Evolutionary conservation across 2,888 invertebrate genomes (phyloP).

Genomic region (Polymixis flavicincta): DNA sequence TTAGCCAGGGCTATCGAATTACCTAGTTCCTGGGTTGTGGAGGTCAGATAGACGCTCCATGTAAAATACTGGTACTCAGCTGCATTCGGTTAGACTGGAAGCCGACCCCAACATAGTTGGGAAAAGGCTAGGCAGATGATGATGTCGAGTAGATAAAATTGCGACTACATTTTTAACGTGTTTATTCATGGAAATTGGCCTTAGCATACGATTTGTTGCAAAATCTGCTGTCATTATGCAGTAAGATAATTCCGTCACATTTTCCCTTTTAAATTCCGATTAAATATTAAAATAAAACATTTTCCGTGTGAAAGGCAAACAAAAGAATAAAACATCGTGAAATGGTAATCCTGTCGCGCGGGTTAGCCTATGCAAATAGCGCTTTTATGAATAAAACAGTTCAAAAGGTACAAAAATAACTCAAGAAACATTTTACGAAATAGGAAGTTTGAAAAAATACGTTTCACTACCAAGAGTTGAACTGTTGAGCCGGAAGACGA

Average conservation of each 20-base stretch:
- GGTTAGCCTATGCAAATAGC: conserved; percentile 47
- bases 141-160: no score
- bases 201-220: not conserved
- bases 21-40: no score
- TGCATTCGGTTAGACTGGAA: no score
- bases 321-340: conserved; percentile 23
- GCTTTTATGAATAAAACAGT: conserved; percentile 53
- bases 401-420: conserved; percentile 26
- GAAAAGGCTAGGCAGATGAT: no score
- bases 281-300: conserved; percentile 36
- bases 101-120: no score
- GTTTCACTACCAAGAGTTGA: not conserved
- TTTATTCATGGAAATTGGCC: not conserved
- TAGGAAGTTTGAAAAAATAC: conserved; percentile 10
- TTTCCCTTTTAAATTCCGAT: conserved; percentile 9
- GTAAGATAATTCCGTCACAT: not conserved
- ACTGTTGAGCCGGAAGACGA: not conserved
- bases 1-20: no score
- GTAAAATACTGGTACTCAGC: no score
- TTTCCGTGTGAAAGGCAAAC: conserved; percentile 24
- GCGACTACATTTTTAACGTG: not conserved
- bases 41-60: no score
- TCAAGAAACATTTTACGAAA: not conserved
- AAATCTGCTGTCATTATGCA: not conserved
- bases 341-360: conserved; percentile 41